A percentile compares a stretch with the other conserved stretches of the same genome.
phyloP scores from a whole-genome alignment of 2,888 invertebrate genomes.

The Andricus quercusramuli region DNA sequence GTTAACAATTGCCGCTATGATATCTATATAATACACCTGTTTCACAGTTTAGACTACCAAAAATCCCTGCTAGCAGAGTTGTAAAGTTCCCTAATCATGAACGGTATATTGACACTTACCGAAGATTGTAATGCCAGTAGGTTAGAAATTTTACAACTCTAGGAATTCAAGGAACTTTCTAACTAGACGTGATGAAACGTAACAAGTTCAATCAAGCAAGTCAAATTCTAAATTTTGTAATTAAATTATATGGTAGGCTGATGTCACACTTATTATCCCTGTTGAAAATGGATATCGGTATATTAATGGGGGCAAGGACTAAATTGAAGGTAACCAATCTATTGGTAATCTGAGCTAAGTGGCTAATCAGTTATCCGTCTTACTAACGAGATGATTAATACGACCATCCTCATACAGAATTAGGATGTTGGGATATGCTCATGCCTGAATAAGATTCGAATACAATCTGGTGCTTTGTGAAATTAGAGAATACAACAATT shows the following conservation, averaged over 20 bases:
- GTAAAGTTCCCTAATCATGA: background rate
- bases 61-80: background rate
- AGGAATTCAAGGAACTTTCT: conserved; percentile 4
- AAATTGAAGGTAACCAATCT: conserved; percentile 3
- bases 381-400: conserved; percentile 28
- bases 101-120: background rate
- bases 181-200: conserved; percentile 17
- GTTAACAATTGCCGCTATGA: conserved; percentile 5
- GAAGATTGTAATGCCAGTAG: background rate
- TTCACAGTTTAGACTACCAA: background rate
- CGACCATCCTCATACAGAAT: background rate
- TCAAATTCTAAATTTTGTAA: background rate
- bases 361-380: conserved; percentile 12
- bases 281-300: background rate
- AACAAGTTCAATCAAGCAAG: background rate
- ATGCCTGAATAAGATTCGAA: conserved; percentile 5
- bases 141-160: conserved; percentile 15
- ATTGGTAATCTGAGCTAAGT: conserved; percentile 22
- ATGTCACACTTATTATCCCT: background rate
- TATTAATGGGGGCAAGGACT: background rate
- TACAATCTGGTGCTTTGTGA: conserved; percentile 2
- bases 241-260: background rate
- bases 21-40: conserved; percentile 14
- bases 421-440: conserved; percentile 1
- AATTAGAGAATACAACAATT: background rate